A percentile compares a stretch with the other conserved stretches of the same genome.
phyloP scores from a whole-genome alignment of 2,113 vertebrate species.

The Lasiurus cinereus region DNA sequence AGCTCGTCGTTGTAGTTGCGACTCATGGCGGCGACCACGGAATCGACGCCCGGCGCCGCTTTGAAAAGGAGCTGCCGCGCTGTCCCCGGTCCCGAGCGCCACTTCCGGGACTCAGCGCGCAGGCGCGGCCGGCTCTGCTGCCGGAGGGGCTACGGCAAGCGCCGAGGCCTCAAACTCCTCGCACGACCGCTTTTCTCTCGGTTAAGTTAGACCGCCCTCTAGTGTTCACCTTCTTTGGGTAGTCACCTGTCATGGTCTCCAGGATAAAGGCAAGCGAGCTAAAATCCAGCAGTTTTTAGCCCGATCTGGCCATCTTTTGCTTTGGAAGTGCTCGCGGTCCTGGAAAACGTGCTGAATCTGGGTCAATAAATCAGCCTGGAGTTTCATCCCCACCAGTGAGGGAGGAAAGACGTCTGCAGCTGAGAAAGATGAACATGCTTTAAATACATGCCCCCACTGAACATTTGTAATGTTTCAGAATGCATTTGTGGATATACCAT shows the following conservation, averaged over 20 bases:
- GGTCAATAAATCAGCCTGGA: not conserved
- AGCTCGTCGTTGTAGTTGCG: slow-evolving; percentile 98
- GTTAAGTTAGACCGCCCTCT: not conserved
- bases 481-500: not conserved
- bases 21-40: slow-evolving; percentile 88
- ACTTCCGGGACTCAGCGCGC: not conserved
- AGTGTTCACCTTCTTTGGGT: not conserved
- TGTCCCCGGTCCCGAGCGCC: accelerated
- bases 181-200: accelerated
- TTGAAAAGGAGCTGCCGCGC: not conserved
- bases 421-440: not conserved
- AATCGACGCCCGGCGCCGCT: not conserved
- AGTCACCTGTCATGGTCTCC: not conserved
- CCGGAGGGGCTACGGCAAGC: not conserved
- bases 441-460: not conserved
- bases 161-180: slow-evolving; percentile 59
- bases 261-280: not conserved
- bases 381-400: not conserved
- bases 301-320: not conserved
- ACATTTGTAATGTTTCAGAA: not conserved
- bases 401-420: not conserved
- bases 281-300: not conserved
- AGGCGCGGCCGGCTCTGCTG: not conserved
- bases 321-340: not conserved
- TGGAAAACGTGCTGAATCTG: not conserved